Conservation (phyloP, 2,113 vertebrate genomes). For the Nettapus auritus region DNA sequence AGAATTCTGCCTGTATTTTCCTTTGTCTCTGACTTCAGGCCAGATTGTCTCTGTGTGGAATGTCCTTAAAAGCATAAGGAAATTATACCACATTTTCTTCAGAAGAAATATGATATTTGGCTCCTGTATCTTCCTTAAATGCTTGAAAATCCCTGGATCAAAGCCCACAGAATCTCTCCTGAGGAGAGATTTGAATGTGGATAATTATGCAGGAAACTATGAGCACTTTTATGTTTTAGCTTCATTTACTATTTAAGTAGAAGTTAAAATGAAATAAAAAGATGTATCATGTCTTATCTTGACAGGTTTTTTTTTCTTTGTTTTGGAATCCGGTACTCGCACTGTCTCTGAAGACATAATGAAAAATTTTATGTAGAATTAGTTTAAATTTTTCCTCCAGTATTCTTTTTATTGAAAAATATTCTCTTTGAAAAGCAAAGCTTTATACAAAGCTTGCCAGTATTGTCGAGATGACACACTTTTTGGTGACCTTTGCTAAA, state of each 20-base stretch:
- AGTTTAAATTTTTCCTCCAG: conserved; percentile 1
- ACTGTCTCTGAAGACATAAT: conserved; percentile 21
- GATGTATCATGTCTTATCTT: conserved; percentile 56
- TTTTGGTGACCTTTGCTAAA: conserved; percentile 4
- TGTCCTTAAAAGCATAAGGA: background rate
- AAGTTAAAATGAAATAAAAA: conserved; percentile 60
- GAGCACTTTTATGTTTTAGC: conserved; percentile 47
- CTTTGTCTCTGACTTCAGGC: background rate
- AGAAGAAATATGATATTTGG: conserved; percentile 12
- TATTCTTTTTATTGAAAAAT: conserved; percentile 7
- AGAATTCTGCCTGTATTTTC: background rate
- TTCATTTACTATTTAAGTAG: conserved; percentile 56
- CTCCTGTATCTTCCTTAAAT: conserved; percentile 24
- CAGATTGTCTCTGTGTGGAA: background rate
- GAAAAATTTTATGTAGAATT: conserved; percentile 1
- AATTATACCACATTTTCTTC: background rate
- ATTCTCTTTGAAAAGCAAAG: background rate
- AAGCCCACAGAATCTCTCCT: conserved; percentile 42
- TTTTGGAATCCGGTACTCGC: conserved; percentile 43
- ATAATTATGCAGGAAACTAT: conserved; percentile 48
- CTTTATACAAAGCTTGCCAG: background rate
- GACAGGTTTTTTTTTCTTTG: conserved; percentile 38
- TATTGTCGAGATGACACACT: background rate
- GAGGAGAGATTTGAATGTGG: conserved; percentile 34
- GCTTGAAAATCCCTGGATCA: conserved; percentile 39